A percentile compares a stretch with the other conserved stretches of the same genome.
phyloP scores from a whole-genome alignment of 2,797 vertebrate species.

The Vultur gryphus region DNA sequence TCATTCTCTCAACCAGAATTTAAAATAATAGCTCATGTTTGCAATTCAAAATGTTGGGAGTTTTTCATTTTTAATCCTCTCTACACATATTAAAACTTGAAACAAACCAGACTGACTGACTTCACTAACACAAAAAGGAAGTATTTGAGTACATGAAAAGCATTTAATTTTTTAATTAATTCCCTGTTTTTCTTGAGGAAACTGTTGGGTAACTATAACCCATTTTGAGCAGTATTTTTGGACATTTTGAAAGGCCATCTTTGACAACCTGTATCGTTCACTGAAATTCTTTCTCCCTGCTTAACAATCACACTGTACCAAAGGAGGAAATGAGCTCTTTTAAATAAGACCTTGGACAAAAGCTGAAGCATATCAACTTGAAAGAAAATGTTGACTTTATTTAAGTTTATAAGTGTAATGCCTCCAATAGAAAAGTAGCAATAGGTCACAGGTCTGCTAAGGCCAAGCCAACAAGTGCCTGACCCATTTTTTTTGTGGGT shows the following conservation, averaged over 20 bases:
- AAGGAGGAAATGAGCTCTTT: background rate
- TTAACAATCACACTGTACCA: background rate
- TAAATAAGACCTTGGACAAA: background rate
- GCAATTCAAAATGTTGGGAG: background rate
- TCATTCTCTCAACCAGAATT: background rate
- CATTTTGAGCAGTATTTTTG: background rate
- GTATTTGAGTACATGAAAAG: background rate
- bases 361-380: background rate
- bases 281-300: background rate
- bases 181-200: background rate
- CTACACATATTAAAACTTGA: background rate
- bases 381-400: background rate
- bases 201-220: background rate
- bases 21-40: background rate
- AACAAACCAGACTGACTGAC: background rate
- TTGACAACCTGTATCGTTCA: background rate
- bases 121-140: background rate
- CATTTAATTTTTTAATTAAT: background rate
- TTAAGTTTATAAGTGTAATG: background rate
- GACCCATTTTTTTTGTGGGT: background rate
- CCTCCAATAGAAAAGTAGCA: background rate
- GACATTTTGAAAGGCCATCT: background rate
- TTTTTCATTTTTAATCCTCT: background rate
- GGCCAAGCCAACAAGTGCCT: background rate
- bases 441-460: background rate